Evolutionary conservation across 2,113 vertebrate genomes (phyloP).

Genomic region (Hippocampus guttulatus): DNA sequence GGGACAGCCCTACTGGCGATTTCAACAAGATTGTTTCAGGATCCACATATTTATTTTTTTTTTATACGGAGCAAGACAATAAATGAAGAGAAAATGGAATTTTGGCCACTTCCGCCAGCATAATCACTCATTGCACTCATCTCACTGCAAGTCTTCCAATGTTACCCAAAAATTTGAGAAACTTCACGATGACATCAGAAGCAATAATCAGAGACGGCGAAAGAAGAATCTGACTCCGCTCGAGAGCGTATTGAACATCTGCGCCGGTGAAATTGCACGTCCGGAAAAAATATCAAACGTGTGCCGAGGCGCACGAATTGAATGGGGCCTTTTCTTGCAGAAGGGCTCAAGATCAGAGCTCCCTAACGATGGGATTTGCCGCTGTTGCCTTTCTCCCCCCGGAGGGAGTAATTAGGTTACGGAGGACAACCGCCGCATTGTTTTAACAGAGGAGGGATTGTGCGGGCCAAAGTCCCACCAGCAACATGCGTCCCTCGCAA

Average conservation of each 20-base stretch:
- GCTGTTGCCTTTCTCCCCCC: slow-evolving; percentile 72
- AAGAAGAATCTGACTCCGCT: slow-evolving; percentile 29
- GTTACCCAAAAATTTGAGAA: background rate
- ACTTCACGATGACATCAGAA: background rate
- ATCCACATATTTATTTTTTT: no score
- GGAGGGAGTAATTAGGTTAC: slow-evolving; percentile 79
- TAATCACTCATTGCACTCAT: background rate
- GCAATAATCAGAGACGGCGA: slow-evolving; percentile 13
- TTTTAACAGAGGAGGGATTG: slow-evolving; percentile 80
- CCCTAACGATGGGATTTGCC: slow-evolving; percentile 75
- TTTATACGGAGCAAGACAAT: no score
- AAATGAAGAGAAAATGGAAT: no score
- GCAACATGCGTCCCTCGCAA: slow-evolving; percentile 73
- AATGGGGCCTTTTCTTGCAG: slow-evolving; percentile 73
- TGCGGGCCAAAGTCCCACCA: slow-evolving; percentile 74
- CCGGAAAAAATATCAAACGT: slow-evolving; percentile 27
- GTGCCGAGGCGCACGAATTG: slow-evolving; percentile 41
- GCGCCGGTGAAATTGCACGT: slow-evolving; percentile 8
- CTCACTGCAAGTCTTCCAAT: background rate
- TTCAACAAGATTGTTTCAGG: background rate
- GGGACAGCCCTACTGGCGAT: background rate
- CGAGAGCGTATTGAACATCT: slow-evolving; percentile 32
- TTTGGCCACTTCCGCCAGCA: background rate
- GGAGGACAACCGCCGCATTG: slow-evolving; percentile 77
- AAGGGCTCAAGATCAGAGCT: slow-evolving; percentile 71